phyloP scores from a whole-genome alignment of 1,140 invertebrate genomes.

The Chionoecetes opilio region DNA sequence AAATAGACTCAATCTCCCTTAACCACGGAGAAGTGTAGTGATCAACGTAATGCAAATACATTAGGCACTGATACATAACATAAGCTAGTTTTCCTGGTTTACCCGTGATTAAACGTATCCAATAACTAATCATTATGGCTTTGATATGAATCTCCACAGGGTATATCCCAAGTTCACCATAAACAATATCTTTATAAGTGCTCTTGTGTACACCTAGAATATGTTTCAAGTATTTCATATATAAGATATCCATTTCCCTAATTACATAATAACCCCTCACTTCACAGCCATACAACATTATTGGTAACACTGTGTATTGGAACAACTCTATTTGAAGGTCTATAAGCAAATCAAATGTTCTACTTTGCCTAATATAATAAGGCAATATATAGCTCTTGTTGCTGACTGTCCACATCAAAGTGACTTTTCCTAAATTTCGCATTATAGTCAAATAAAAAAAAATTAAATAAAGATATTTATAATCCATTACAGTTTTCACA shows the following conservation, averaged over 20 bases:
- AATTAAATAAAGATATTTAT: background rate
- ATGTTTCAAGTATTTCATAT: constrained; percentile 30
- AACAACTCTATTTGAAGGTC: background rate
- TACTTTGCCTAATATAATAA: background rate
- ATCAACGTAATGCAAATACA: background rate
- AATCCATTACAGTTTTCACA: background rate
- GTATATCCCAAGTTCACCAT: background rate
- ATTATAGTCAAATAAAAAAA: background rate
- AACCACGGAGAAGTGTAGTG: background rate
- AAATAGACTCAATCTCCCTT: background rate
- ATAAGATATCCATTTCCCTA: background rate
- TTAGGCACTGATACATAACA: background rate
- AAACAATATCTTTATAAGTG: background rate
- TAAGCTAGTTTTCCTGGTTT: background rate
- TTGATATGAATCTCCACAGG: background rate
- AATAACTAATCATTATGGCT: background rate
- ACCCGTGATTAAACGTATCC: background rate
- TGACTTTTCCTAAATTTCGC: background rate
- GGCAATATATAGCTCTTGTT: background rate
- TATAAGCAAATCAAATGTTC: background rate
- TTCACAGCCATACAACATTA: background rate
- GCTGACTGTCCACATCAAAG: background rate
- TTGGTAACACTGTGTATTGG: background rate
- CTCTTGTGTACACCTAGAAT: background rate
- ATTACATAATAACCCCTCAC: background rate